Percentiles rank a stretch among this genome's conserved stretches.
These are phyloP conservation scores for Numida meleagris DNA, from an alignment of 2,113 vertebrate species.

Conservation along the genomic window DNA sequence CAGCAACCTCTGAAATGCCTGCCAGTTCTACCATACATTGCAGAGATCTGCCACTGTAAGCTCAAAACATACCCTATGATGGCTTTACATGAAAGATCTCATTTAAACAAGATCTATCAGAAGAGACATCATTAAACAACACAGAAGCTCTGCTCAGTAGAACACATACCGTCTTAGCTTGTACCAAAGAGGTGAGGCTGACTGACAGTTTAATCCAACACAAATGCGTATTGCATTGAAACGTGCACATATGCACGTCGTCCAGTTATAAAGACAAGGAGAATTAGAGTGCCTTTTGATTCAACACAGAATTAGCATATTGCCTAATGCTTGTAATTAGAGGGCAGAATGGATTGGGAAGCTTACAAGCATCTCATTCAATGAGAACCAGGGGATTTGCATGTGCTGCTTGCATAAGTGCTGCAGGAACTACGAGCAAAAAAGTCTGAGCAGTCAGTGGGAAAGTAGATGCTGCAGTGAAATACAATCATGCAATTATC, in stretches of 20 bases:
- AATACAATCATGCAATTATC: background rate
- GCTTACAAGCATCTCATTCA: conserved; percentile 45
- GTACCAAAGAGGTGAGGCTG: background rate
- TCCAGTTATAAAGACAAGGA: conserved; percentile 1
- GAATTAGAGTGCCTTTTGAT: conserved; percentile 16
- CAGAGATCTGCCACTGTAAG: background rate
- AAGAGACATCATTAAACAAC: fast-evolving
- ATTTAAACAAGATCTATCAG: background rate
- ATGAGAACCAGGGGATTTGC: conserved; percentile 30
- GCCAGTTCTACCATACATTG: fast-evolving
- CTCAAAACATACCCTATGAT: fast-evolving
- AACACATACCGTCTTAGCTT: background rate
- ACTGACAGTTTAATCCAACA: background rate
- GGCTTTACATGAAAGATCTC: background rate
- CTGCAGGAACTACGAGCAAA: conserved; percentile 25
- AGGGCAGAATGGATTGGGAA: conserved; percentile 44
- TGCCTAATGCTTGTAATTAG: conserved; percentile 64
- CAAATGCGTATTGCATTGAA: background rate
- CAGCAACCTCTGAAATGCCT: background rate
- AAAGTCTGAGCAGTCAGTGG: background rate
- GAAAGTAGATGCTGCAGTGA: conserved; percentile 31
- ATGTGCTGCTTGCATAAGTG: background rate
- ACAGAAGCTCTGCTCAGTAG: background rate
- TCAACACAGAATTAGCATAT: conserved; percentile 36
- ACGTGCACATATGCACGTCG: background rate